These are phyloP conservation scores for Coenobita brevimanus DNA, from an alignment of 1,140 invertebrate genomes.

Conservation along the genomic window DNA sequence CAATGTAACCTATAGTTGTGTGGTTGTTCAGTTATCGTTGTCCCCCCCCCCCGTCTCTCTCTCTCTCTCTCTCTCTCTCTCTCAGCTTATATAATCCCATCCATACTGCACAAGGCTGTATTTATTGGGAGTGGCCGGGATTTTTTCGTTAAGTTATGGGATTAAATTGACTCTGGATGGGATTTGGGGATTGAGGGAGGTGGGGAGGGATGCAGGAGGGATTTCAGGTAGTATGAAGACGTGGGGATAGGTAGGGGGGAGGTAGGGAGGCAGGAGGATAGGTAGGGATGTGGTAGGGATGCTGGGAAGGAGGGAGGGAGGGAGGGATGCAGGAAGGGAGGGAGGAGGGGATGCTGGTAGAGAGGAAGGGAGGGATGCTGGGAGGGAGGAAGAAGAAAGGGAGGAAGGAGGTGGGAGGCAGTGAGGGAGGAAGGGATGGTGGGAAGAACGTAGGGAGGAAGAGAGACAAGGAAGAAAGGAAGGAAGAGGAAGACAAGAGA, in stretches of 20 bases:
- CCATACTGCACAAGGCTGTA: slow-evolving; percentile 31
- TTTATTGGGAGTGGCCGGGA: slow-evolving; percentile 32
- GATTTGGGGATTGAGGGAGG: not conserved
- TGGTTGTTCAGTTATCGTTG: not conserved
- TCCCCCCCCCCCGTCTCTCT: too few relatives aligned
- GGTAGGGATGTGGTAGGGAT: not conserved
- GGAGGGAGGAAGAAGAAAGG: not conserved
- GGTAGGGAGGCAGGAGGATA: not conserved
- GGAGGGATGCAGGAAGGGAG: not conserved
- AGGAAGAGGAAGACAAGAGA: too few relatives aligned
- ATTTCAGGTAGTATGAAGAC: not conserved
- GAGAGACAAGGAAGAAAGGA: too few relatives aligned
- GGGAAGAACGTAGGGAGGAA: too few relatives aligned
- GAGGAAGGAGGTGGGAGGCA: too few relatives aligned
- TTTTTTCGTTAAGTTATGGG: slow-evolving; percentile 46
- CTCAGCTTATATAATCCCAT: too few relatives aligned
- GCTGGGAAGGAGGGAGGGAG: too few relatives aligned
- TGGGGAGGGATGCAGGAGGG: not conserved
- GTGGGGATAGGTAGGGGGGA: not conserved
- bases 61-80: too few relatives aligned
- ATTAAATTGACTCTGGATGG: not conserved
- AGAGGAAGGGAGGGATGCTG: not conserved
- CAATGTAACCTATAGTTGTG: too few relatives aligned
- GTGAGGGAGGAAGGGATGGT: too few relatives aligned
- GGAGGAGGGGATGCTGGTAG: not conserved